These are phyloP conservation scores for Neuroscelio doddi DNA, from an alignment of 2,888 invertebrate genomes.

Conservation along the genomic window DNA sequence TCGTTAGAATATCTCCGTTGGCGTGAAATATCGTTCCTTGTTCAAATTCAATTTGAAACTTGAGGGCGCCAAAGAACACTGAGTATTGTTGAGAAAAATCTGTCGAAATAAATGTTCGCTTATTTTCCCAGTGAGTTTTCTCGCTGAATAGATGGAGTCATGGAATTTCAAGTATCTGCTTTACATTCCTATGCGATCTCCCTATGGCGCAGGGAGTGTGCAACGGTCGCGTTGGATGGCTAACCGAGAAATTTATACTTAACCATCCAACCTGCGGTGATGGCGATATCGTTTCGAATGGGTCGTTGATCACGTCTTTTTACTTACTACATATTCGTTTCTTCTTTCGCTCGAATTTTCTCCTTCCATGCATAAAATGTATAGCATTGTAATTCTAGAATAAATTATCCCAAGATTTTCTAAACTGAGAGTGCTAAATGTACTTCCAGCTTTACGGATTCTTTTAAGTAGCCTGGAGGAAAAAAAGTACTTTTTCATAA, in stretches of 20 bases:
- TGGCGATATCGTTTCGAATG: constrained; percentile 55
- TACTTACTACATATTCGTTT: not conserved
- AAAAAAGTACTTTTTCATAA: too few species aligned
- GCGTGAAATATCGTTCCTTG: not conserved
- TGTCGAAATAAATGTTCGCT: constrained; percentile 13
- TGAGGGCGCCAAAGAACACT: not conserved
- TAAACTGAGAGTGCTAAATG: too few species aligned
- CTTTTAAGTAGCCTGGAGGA: too few species aligned
- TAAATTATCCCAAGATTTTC: too few species aligned
- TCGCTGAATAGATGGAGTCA: constrained; percentile 43
- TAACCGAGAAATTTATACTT: constrained; percentile 61
- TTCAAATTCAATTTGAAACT: not conserved
- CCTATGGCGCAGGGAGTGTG: constrained; percentile 37
- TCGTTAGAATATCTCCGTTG: not conserved
- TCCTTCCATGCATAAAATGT: too few species aligned
- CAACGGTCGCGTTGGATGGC: constrained; percentile 55
- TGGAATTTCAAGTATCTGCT: constrained; percentile 65
- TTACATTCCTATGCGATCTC: constrained; percentile 58
- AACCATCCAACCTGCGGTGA: constrained; percentile 52
- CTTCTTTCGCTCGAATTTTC: too few species aligned
- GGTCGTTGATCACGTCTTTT: constrained; percentile 45
- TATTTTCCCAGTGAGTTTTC: constrained; percentile 14
- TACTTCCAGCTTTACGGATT: too few species aligned
- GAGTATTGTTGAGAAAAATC: constrained; percentile 3
- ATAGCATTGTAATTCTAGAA: too few species aligned